These are phyloP conservation scores for Episyrphus balteatus DNA, from an alignment of 1,140 invertebrate species.

Conservation along the genomic window DNA sequence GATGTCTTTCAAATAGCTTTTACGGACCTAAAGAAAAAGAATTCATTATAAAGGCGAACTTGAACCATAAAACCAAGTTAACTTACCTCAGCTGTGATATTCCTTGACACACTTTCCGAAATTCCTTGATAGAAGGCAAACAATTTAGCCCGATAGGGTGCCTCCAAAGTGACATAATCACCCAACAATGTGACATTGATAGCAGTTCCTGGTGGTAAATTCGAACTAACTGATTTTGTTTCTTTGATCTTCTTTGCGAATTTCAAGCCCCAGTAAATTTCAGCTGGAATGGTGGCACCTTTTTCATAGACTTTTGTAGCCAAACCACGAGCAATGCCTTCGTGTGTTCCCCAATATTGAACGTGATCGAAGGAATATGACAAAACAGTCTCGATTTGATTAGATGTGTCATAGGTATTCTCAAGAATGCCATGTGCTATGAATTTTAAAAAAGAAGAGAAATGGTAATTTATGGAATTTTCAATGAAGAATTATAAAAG, in stretches of 20 bases:
- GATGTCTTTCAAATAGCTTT: constrained; percentile 54
- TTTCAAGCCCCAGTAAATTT: constrained; percentile 57
- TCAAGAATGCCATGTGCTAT: constrained; percentile 31
- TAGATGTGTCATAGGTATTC: constrained; percentile 45
- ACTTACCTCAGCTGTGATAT: constrained; percentile 26
- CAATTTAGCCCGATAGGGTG: constrained; percentile 58
- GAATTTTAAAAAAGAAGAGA: background rate
- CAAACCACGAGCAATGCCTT: constrained; percentile 60
- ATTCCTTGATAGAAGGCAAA: constrained; percentile 56
- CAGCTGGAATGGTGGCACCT: constrained; percentile 44
- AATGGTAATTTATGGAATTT: background rate
- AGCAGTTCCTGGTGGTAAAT: constrained; percentile 55
- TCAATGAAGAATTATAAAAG: too few relatives aligned
- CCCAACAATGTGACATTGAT: constrained; percentile 64
- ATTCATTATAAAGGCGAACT: background rate
- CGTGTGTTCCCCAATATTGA: constrained; percentile 65
- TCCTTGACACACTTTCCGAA: constrained; percentile 28
- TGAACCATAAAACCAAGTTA: background rate
- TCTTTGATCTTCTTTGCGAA: constrained; percentile 46
- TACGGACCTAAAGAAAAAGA: constrained; percentile 30
- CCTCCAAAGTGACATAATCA: constrained; percentile 56
- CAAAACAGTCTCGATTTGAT: constrained; percentile 54
- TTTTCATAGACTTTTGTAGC: constrained; percentile 53
- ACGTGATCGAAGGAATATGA: constrained; percentile 55
- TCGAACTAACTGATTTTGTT: constrained; percentile 28